Base-by-base conservation (phyloP, 2,888 invertebrate species). In the Choristoneura rosaceana region DNA sequence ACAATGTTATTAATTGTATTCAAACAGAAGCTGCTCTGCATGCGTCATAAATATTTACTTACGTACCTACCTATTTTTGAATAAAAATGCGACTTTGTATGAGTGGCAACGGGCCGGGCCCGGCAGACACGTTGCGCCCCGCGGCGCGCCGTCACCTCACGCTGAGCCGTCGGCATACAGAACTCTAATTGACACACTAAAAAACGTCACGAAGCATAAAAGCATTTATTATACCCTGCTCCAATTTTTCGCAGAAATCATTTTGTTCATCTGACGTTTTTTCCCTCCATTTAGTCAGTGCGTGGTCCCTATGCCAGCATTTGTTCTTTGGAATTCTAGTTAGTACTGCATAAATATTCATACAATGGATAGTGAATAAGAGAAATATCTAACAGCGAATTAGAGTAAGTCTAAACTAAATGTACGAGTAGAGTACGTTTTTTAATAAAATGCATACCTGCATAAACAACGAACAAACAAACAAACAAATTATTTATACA, bases 121-220 rank as follows among this genome's bases (percentile, higher is more conserved):
- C 74, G 74, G 75, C 76, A 10, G 75, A 76, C 52, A 8, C 74
- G n/a, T 9, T 15, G 76, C 77, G 75, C 67, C 75, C 77, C 75
- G 77, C 77, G 81, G 85, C 79, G 86, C 81, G 79, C 75, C 70
- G 75, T 78, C 84, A 83, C 80, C 85, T 85, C 93, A 87, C 81
- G 92, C 93, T 92, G 93, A 62, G 93, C 76, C 85, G 86, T 87
- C 88, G 84, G 87, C 84, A 92, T 87, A 91, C 92, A 92, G 85
- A 89, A 87, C 90, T 92, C 92, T 93, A 93, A 94, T 93, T 93
- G 93, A 92, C 90, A 93, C 92, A 92, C 91, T 92, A 91, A 90
- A 90, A 89, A 89, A 88, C 87, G 87, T 88, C 87, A 88, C 83
- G 80, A 81, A 77, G 80, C 82, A 89, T 82, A 86, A 87, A 87